Conservation (phyloP, 2,113 vertebrate genomes). For the Accipiter cooperii region DNA sequence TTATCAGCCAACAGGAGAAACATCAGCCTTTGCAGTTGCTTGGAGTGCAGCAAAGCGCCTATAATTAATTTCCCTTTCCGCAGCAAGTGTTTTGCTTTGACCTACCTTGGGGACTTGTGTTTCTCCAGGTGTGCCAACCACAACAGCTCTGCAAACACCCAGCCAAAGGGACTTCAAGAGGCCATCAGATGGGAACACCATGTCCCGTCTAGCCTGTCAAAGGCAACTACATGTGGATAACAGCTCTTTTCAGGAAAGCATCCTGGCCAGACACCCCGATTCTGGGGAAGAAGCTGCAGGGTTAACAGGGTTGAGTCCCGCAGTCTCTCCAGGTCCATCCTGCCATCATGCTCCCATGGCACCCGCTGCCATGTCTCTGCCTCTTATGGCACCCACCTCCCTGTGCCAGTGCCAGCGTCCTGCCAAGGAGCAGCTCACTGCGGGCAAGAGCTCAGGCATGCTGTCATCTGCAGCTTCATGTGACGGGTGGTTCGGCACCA, state of each 20-base stretch:
- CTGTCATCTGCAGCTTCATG: neutral
- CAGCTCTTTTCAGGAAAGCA: neutral
- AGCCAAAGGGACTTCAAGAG: neutral
- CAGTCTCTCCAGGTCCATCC: neutral
- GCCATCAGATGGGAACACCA: neutral
- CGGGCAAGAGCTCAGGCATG: neutral
- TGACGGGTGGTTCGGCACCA: neutral
- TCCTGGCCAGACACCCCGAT: neutral
- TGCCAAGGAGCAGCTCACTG: neutral
- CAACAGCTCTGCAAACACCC: neutral
- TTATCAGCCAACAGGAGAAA: constrained; percentile 35
- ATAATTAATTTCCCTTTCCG: constrained; percentile 62
- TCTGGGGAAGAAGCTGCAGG: neutral
- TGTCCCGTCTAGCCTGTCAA: neutral
- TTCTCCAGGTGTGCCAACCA: constrained; percentile 52
- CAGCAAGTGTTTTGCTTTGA: neutral
- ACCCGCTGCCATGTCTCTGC: neutral
- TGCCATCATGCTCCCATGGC: neutral
- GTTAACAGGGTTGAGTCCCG: neutral
- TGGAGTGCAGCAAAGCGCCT: constrained; percentile 24
- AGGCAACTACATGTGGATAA: neutral
- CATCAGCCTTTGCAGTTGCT: constrained; percentile 15
- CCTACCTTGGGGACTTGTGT: constrained; percentile 30
- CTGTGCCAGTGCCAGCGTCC: neutral
- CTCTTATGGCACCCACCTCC: neutral